These are phyloP conservation scores for Agrenia bidenticulata DNA, from an alignment of 2,888 invertebrate genomes.

Conservation along the genomic window DNA sequence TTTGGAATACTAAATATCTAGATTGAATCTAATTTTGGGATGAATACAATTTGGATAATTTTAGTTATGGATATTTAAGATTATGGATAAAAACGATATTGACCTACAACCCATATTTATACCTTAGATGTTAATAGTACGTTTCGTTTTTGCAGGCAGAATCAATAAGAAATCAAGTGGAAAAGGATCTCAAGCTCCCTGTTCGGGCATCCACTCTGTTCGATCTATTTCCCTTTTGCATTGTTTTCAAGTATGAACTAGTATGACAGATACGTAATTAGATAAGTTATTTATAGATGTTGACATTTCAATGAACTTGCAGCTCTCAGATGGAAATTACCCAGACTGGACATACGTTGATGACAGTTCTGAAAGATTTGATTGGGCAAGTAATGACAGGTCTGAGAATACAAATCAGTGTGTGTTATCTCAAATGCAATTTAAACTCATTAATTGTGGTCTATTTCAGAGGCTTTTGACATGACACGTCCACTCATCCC, in stretches of 20 bases:
- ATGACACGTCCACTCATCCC: conserved; percentile 87
- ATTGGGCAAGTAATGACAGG: conserved; percentile 66
- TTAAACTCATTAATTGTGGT: background rate
- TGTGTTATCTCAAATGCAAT: no score
- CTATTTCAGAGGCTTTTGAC: conserved; percentile 85
- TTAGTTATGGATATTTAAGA: no score
- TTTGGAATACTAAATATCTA: no score
- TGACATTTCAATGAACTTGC: background rate
- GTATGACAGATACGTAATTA: background rate
- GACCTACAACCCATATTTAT: no score
- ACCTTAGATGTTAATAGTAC: background rate
- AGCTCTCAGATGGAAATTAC: conserved; percentile 84
- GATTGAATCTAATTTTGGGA: no score
- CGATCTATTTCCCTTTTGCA: conserved; percentile 96
- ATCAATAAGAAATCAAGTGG: background rate
- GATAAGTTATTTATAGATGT: background rate
- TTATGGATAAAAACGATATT: no score
- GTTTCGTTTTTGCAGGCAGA: conserved; percentile 9
- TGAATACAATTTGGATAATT: no score
- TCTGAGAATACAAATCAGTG: background rate
- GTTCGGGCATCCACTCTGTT: conserved; percentile 77
- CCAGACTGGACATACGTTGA: conserved; percentile 85
- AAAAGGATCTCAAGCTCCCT: conserved; percentile 11
- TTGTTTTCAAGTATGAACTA: conserved; percentile 87
- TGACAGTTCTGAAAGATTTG: conserved; percentile 83